Evolutionary conservation across 2,113 vertebrate genomes (phyloP), one percentile per base, ranked within the genome.

Genomic region (Delphinapterus leucas): DNA sequence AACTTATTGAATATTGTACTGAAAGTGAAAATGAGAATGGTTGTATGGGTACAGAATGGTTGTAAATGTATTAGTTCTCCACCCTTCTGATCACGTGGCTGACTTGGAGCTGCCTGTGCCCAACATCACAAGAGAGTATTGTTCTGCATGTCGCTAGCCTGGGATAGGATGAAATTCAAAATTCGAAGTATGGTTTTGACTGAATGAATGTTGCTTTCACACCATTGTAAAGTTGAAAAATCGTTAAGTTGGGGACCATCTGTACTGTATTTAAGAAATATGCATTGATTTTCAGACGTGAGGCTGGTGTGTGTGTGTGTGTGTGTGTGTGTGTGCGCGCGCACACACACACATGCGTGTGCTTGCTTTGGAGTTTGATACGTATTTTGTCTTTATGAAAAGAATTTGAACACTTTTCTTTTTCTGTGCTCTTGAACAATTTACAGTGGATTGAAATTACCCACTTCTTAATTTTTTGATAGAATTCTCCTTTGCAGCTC

Each of bases 291-390:
- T 92, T 97, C 31, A 65, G 36, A 41, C 90, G 14, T 70, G 71
- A 90, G 36, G 41, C 33, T 74, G 47, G 73, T 87, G 23, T 88
- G 20, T 84, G 7, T 60, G 23, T 82, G 38, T 21, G 12, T 60
- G 11, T 49, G 38, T 36, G 28, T 76, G 70, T 70, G 55, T 33
- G 18, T n/a, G 58, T 74, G 33, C 65, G n/a, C 31, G 3, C 41
- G n/a, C n/a, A n/a, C n/a, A n/a, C n/a, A 2, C 49, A 14, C 49
- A 53, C 49, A 1, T 15, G 14, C 63, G 28, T 28, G 7, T 80
- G 76, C 91, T 83, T n/a, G 61, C 92, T 95, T 90, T 63, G 58
- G 31, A 2, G 67, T 96, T 71, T 86, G 36, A 58, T 93, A 61
- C 1, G 12, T 79, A 49, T 31, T 65, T 55, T 77, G 31, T 82